Percentiles rank a stretch among this genome's conserved stretches.
phyloP scores from a whole-genome alignment of 2,888 invertebrate species.

The Ophioninae sp. region DNA sequence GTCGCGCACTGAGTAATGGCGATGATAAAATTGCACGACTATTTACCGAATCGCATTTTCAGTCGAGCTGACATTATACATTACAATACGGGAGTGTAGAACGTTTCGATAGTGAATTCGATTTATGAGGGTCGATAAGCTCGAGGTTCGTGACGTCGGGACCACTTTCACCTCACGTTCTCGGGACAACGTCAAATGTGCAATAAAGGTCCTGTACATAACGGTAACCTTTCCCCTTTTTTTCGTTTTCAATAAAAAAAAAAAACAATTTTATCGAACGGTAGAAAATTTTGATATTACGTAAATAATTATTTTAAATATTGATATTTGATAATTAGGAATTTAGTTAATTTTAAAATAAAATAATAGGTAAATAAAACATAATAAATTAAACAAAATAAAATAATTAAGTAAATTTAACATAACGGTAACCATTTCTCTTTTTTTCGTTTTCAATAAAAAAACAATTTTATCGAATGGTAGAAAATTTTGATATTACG shows the following conservation, averaged over 20 bases:
- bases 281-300: background rate
- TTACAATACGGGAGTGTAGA: slow-evolving; percentile 23
- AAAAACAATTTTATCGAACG: background rate
- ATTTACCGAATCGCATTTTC: slow-evolving; percentile 6
- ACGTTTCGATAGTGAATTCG: slow-evolving; percentile 49
- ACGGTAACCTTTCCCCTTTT: background rate
- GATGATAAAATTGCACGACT: slow-evolving; percentile 29
- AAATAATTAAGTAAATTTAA: no score
- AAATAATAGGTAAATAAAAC: no score
- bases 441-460: background rate
- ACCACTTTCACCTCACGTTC: slow-evolving; percentile 52
- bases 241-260: background rate
- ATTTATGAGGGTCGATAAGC: slow-evolving; percentile 48
- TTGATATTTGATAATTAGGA: no score
- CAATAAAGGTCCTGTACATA: background rate
- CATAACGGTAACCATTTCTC: background rate
- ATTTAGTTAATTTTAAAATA: no score
- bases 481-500: background rate
- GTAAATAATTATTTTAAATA: background rate
- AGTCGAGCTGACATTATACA: slow-evolving; percentile 35
- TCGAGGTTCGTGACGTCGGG: slow-evolving; percentile 34
- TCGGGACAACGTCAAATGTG: slow-evolving; percentile 17
- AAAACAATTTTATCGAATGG: background rate
- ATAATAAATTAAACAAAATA: no score
- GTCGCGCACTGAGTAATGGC: slow-evolving; percentile 1